A percentile compares a stretch with the other conserved stretches of the same genome.
These are phyloP conservation scores for Ornithoptera alexandrae DNA, from an alignment of 2,888 invertebrate genomes.

Conservation along the genomic window DNA sequence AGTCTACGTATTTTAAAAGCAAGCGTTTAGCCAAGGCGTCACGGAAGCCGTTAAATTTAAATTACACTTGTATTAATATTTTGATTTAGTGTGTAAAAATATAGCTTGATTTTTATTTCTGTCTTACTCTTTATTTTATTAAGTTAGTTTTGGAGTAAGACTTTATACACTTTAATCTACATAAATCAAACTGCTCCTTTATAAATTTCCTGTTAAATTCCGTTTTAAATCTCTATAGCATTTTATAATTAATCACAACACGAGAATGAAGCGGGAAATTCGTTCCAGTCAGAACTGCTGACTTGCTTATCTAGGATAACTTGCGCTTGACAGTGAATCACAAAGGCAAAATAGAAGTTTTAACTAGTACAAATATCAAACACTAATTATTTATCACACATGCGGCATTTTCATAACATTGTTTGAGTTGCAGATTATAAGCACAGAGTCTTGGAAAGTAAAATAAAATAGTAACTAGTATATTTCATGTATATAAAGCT, in stretches of 20 bases:
- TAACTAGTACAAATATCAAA: neutral
- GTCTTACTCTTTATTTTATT: no score
- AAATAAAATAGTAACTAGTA: neutral
- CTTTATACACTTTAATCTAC: no score
- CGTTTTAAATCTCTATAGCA: neutral
- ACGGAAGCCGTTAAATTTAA: no score
- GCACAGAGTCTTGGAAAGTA: neutral
- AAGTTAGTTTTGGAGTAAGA: no score
- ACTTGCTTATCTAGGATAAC: constrained; percentile 32
- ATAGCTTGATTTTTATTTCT: no score
- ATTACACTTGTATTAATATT: no score
- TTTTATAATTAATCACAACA: neutral
- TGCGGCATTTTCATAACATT: neutral
- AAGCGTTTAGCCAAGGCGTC: no score
- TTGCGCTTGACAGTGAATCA: constrained; percentile 23
- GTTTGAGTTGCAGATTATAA: neutral
- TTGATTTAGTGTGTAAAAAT: no score
- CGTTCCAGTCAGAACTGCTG: constrained; percentile 21
- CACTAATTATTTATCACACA: neutral
- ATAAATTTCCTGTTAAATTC: neutral
- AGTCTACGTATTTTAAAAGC: no score
- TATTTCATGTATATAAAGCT: no score
- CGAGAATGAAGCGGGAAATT: neutral
- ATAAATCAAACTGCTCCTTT: neutral
- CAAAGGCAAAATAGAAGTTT: constrained; percentile 14